phyloP scores from a whole-genome alignment of 2,888 invertebrate species.

The Drosophila prolongata region DNA sequence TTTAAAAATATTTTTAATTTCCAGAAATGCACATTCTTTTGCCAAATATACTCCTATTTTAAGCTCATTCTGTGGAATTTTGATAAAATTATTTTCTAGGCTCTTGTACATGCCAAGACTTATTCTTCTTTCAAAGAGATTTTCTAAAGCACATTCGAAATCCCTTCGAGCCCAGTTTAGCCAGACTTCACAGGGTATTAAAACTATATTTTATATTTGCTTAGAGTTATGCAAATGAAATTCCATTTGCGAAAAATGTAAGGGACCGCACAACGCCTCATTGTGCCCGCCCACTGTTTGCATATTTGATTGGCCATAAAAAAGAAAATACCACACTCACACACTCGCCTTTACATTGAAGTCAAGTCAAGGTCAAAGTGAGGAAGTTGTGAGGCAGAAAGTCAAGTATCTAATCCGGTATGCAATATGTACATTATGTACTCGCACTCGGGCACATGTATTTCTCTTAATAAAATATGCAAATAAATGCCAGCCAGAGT shows the following conservation, averaged over 20 bases:
- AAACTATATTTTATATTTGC: conserved; percentile 56
- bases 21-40: too few relatives aligned
- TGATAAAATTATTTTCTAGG: too few relatives aligned
- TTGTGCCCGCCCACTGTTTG: conserved; percentile 55
- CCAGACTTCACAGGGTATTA: conserved; percentile 12
- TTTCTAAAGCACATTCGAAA: not conserved
- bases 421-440: conserved; percentile 40
- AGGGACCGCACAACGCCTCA: conserved; percentile 40
- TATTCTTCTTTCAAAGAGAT: not conserved
- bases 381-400: conserved; percentile 37
- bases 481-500: conserved; percentile 59
- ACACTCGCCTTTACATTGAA: not conserved
- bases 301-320: conserved; percentile 78
- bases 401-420: conserved; percentile 60
- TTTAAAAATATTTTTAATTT: too few relatives aligned
- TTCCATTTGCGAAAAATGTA: conserved; percentile 51
- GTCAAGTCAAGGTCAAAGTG: conserved; percentile 48
- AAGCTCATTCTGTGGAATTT: too few relatives aligned
- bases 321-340: conserved; percentile 47
- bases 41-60: too few relatives aligned
- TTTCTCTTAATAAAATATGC: conserved; percentile 67
- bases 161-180: not conserved
- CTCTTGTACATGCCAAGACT: too few relatives aligned
- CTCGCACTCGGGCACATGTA: conserved; percentile 5
- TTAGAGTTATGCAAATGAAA: conserved; percentile 72